phyloP scores from a whole-genome alignment of 1,140 invertebrate genomes.

The Calliphora vicina region DNA sequence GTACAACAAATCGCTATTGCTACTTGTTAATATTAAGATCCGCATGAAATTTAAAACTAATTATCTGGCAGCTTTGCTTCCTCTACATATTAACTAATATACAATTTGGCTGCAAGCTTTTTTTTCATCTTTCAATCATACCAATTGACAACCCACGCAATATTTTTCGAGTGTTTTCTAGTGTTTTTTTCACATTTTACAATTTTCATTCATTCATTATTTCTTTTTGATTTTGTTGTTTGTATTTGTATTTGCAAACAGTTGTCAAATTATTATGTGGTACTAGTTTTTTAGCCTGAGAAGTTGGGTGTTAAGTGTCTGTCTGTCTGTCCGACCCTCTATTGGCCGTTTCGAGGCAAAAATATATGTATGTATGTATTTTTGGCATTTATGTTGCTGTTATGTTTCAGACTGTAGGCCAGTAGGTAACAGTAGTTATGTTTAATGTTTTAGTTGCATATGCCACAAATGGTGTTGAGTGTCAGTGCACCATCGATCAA shows the following conservation, averaged over 20 bases:
- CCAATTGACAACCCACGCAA: neutral
- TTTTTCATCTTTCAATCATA: neutral
- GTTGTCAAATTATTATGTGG: conserved; percentile 3
- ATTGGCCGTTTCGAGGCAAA: neutral
- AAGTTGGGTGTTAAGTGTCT: neutral
- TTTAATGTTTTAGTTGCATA: neutral
- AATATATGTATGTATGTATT: neutral
- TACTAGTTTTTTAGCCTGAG: neutral
- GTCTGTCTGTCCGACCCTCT: no score
- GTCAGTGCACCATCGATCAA: neutral
- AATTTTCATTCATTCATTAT: neutral
- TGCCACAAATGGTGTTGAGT: neutral
- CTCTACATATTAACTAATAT: neutral
- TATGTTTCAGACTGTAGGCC: neutral
- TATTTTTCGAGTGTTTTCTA: neutral
- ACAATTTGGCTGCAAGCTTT: neutral
- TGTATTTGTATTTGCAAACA: neutral
- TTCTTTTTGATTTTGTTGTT: neutral
- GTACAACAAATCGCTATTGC: no score
- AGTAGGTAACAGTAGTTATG: conserved; percentile 13
- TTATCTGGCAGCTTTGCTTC: no score
- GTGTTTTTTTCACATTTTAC: neutral
- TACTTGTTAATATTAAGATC: no score
- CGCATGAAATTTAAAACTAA: no score
- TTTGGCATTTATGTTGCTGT: neutral